phyloP scores from a whole-genome alignment of 2,113 vertebrate species.

The Numida meleagris region DNA sequence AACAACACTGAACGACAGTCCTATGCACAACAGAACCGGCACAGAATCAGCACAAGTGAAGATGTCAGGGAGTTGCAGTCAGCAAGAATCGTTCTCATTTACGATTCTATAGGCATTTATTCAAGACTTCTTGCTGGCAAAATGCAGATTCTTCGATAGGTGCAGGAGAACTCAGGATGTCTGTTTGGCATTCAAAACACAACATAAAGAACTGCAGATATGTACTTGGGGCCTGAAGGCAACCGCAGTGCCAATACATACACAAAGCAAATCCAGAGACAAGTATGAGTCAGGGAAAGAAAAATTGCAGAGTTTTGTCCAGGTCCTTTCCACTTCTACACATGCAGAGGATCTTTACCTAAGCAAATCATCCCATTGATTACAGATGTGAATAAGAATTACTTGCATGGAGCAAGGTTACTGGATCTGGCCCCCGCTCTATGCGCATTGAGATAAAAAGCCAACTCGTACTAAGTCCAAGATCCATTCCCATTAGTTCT shows the following conservation, averaged over 20 bases:
- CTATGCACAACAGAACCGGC: too few species aligned
- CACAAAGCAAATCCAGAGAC: slow-evolving; percentile 62
- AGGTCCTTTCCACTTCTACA: slow-evolving; percentile 29
- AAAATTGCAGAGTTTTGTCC: slow-evolving; percentile 47
- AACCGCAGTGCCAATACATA: slow-evolving; percentile 51
- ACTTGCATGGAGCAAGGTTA: slow-evolving; percentile 11
- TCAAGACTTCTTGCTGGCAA: not conserved
- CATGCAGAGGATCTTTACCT: slow-evolving; percentile 25
- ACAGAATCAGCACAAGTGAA: not conserved
- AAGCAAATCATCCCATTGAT: slow-evolving; percentile 35
- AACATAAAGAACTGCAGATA: slow-evolving; percentile 51
- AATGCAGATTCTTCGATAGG: not conserved
- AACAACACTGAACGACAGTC: not conserved
- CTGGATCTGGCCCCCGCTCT: slow-evolving; percentile 19
- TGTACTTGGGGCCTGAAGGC: slow-evolving; percentile 24
- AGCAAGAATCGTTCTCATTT: not conserved
- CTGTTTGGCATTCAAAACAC: slow-evolving; percentile 10
- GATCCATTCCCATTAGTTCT: not conserved
- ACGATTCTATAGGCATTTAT: not conserved
- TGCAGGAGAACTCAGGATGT: not conserved
- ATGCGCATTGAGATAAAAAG: not conserved
- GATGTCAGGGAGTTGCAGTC: not conserved
- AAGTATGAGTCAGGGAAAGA: slow-evolving; percentile 61
- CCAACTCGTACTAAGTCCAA: slow-evolving; percentile 7
- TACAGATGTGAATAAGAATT: slow-evolving; percentile 32